These are phyloP conservation scores for Silurus aristotelis DNA, from an alignment of 2,797 vertebrate genomes.

Conservation along the genomic window DNA sequence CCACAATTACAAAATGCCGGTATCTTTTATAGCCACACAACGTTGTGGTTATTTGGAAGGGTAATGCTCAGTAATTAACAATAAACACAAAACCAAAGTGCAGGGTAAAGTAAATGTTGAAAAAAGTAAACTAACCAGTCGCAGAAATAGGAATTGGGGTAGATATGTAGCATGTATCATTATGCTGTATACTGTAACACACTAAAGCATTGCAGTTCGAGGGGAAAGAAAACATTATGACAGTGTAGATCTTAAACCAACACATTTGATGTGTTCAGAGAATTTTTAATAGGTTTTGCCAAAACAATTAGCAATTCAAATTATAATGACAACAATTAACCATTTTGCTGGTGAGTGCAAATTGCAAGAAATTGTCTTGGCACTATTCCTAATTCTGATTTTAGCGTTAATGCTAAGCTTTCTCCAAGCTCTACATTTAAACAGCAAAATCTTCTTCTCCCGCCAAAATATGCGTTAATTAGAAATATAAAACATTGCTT, in stretches of 20 bases:
- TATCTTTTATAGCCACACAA: neutral
- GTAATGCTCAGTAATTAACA: neutral
- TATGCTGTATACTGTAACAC: neutral
- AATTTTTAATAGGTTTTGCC: neutral
- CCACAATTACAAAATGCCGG: neutral
- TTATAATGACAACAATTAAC: neutral
- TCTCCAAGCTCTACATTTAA: neutral
- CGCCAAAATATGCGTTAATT: no score
- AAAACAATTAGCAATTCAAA: neutral
- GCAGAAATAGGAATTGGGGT: neutral
- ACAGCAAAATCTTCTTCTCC: neutral
- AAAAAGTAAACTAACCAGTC: neutral
- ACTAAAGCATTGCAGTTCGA: neutral
- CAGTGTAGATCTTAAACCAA: neutral
- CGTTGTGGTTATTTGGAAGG: neutral
- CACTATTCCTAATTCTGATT: conserved; percentile 1
- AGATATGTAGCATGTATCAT: neutral
- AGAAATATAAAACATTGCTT: no score
- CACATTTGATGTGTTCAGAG: neutral
- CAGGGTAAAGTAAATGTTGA: neutral
- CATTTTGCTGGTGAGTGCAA: neutral
- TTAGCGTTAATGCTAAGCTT: conserved; percentile 10
- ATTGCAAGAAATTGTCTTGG: conserved; percentile 13
- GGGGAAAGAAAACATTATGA: neutral
- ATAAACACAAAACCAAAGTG: neutral